Conservation (phyloP, 2,113 vertebrate genomes). For the Alouatta palliata region DNA sequence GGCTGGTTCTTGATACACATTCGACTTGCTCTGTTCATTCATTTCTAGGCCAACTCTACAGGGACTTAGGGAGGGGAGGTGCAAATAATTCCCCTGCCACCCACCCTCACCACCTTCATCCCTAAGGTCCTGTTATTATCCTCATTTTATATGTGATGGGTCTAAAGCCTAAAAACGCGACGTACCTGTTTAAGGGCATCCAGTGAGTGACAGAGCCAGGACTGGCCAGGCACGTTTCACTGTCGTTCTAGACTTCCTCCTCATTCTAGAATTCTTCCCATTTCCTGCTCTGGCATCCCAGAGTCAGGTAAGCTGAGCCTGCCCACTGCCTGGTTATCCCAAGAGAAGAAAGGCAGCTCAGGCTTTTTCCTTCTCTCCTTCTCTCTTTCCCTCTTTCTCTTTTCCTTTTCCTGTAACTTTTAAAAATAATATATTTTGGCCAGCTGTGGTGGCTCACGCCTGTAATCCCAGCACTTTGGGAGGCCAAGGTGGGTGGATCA, state of each 20-base stretch:
- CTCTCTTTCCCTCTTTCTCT: too few species aligned
- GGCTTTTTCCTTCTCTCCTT: background rate
- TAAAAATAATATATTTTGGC: background rate
- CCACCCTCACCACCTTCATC: background rate
- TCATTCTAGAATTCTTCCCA: background rate
- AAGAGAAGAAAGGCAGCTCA: background rate
- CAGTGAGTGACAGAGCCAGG: background rate
- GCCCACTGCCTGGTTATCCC: background rate
- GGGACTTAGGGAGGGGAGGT: background rate
- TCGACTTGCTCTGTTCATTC: background rate
- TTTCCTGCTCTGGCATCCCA: background rate
- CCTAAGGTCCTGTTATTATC: background rate
- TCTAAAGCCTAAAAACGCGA: too few species aligned
- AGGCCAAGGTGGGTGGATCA: too few species aligned
- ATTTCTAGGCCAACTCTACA: background rate
- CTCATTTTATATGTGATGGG: background rate
- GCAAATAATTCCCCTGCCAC: background rate
- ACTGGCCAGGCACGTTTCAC: background rate
- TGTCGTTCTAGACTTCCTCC: background rate
- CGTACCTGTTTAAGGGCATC: background rate
- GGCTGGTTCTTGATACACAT: background rate
- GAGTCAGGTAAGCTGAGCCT: background rate
- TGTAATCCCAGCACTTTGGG: too few species aligned
- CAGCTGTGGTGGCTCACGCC: too few species aligned
- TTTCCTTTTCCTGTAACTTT: background rate